These are phyloP conservation scores for Pterophyllum scalare DNA, from an alignment of 2,113 vertebrate species.

Conservation along the genomic window DNA sequence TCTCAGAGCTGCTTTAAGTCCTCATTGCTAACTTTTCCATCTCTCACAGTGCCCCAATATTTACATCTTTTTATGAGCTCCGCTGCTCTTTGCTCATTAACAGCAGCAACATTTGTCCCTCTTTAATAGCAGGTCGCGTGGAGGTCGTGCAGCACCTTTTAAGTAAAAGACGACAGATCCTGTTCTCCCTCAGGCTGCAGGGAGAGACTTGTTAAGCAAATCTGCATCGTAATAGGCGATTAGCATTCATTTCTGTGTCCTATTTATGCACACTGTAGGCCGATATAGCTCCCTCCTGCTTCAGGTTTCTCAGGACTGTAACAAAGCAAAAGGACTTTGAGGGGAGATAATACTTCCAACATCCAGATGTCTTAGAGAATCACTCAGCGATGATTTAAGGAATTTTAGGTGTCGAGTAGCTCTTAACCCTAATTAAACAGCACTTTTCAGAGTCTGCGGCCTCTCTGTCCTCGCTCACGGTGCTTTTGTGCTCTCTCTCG, in stretches of 20 bases:
- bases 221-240: constrained; percentile 70
- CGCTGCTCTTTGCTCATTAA: constrained; percentile 53
- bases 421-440: constrained; percentile 12
- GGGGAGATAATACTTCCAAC: not conserved
- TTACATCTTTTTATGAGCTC: constrained; percentile 43
- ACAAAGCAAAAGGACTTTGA: not conserved
- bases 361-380: not conserved
- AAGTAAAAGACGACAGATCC: constrained; percentile 44
- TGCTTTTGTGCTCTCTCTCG: not conserved
- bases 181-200: constrained; percentile 52
- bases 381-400: not conserved
- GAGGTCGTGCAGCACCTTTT: constrained; percentile 50
- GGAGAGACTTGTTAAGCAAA: constrained; percentile 59
- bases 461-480: not conserved
- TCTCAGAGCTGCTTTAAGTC: not conserved
- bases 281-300: constrained; percentile 7
- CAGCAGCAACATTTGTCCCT: constrained; percentile 56
- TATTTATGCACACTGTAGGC: constrained; percentile 25
- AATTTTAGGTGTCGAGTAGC: constrained; percentile 9
- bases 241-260: constrained; percentile 63
- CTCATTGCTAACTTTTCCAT: not conserved
- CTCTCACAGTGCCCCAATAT: constrained; percentile 35
- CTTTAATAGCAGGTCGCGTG: constrained; percentile 37
- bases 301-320: constrained; percentile 3
- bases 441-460: constrained; percentile 4